phyloP scores from a whole-genome alignment of 2,113 vertebrate genomes.

The Zosterops borbonicus region DNA sequence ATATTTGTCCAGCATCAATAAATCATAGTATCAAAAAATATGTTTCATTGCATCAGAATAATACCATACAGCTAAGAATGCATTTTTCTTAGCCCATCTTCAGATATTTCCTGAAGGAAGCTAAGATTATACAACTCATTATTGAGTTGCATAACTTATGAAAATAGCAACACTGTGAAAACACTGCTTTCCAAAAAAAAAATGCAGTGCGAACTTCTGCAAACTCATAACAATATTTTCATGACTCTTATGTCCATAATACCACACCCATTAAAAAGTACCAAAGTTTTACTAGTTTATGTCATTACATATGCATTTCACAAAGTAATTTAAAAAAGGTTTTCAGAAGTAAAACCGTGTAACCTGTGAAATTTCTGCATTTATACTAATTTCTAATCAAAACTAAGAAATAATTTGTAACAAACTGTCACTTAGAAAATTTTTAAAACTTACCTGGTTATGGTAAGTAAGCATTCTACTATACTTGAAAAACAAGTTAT shows the following conservation, averaged over 20 bases:
- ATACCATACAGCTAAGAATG: background rate
- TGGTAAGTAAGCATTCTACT: background rate
- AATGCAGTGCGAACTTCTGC: background rate
- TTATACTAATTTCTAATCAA: background rate
- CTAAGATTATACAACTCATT: background rate
- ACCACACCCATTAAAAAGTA: background rate
- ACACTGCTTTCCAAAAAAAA: background rate
- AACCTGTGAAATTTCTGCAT: background rate
- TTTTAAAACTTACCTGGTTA: conserved; percentile 4
- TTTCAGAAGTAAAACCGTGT: background rate
- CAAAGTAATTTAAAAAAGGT: background rate
- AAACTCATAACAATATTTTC: background rate
- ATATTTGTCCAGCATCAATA: background rate
- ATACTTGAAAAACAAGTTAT: background rate
- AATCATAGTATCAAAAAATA: background rate
- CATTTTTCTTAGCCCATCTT: background rate
- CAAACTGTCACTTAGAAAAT: background rate
- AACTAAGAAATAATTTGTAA: background rate
- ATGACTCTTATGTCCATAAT: background rate
- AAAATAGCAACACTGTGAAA: background rate
- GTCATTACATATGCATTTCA: background rate
- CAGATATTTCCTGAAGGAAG: background rate
- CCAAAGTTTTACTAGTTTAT: background rate
- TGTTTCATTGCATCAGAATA: background rate
- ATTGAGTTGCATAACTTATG: background rate